Evolutionary conservation across 2,797 vertebrate species (phyloP).

Genomic region (Todus mexicanus): DNA sequence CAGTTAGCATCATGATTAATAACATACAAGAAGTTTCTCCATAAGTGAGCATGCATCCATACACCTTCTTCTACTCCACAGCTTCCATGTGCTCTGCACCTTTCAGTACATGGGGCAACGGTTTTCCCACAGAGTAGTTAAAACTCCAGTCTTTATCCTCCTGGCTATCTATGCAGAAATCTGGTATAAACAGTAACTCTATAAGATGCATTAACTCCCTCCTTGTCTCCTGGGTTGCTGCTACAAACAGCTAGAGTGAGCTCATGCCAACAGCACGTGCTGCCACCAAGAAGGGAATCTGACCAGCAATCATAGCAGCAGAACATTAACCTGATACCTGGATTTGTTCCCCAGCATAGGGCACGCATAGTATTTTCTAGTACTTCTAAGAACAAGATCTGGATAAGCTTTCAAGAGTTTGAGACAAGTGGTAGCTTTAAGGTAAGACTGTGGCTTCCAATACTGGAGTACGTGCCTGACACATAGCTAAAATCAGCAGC

Average conservation of each 20-base stretch:
- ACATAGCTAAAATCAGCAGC: background rate
- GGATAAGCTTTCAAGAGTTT: background rate
- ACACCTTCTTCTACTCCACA: background rate
- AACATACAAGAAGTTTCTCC: background rate
- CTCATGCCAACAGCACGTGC: background rate
- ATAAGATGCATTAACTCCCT: background rate
- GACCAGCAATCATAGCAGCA: background rate
- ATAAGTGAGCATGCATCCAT: background rate
- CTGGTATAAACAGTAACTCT: background rate
- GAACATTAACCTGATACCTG: background rate
- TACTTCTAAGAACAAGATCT: background rate
- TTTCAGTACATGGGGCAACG: background rate
- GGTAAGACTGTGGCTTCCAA: background rate
- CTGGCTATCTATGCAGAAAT: background rate
- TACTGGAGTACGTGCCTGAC: background rate
- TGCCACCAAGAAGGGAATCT: background rate
- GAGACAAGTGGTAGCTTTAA: background rate
- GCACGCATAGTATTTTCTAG: accelerated
- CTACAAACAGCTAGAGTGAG: background rate
- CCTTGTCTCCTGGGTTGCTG: background rate
- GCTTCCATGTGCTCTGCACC: background rate
- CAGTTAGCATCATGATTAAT: background rate
- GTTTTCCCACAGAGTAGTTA: background rate
- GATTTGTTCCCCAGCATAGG: background rate
- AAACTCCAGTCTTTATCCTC: background rate